Evolutionary conservation across 1,140 invertebrate genomes (phyloP), one percentile per base, ranked within the genome.

Genomic region (Lordiphosa clarofinis): DNA sequence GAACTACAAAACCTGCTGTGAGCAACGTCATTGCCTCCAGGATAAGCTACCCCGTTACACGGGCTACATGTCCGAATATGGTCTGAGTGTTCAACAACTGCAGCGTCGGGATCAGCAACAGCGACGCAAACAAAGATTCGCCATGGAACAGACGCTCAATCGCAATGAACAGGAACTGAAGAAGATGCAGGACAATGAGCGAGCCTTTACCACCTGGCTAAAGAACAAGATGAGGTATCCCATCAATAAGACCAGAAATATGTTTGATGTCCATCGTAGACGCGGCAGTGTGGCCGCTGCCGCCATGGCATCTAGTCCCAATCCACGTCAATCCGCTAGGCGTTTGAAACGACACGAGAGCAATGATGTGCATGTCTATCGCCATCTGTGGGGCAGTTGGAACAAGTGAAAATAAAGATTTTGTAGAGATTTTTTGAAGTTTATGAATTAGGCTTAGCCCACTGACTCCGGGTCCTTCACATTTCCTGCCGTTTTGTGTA

Each of bases 201-300:
- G 76, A 0, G 88, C 88, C 37, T 89, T 89, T n/a, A 88, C 86
- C 52, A 88, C 73, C 4, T 89, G 88, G 88, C 60, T 89, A 4
- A 86, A 86, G 38, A 88, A 89, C 33, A 89, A 89, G 59, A 89
- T 89, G 84, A 79, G 87, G 4, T 89, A 86, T 47, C 84, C 87
- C 12, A 84, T 88, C 10, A 89, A 88, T 43, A 87, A 87, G 56
- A 89, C 88, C 0, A 70, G 78, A 13, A 89, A 89, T 40, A 89
- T 89, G 88, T 89, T 89, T 19, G 88, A 89, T 54, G 72, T 75
- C 5, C 76, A 81, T 15, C 49, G 65, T 0, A 50, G 73, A 3
- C 33, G 79, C 0, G 69, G 60, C 1, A 86, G 69, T 35, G 79
- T 86, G 1, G 79, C 69, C 8, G 76, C 68, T 11, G 64, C 73